Evolutionary conservation across 2,888 invertebrate species (phyloP).

Genomic region (Lasioglossum morio): DNA sequence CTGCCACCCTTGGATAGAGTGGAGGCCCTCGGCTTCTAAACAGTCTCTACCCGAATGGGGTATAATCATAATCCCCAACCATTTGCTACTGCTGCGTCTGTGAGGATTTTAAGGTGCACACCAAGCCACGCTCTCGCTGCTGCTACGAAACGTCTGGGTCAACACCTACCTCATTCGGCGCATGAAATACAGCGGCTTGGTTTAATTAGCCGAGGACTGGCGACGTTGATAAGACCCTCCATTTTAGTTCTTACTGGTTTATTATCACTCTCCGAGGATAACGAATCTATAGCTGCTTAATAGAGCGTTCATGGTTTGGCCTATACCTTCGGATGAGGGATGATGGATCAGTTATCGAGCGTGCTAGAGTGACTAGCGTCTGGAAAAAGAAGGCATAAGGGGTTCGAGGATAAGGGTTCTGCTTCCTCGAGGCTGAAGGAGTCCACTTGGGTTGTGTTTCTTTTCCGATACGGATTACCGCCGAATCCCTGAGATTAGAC

Average conservation of each 20-base stretch:
- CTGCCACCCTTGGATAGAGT: neutral
- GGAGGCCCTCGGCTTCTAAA: neutral
- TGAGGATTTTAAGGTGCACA: neutral
- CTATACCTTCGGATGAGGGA: neutral
- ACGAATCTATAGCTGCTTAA: neutral
- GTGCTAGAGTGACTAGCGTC: neutral
- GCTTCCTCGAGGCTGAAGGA: neutral
- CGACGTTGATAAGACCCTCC: neutral
- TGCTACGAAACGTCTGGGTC: neutral
- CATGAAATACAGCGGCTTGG: slow-evolving; percentile 1
- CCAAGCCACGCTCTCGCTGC: neutral
- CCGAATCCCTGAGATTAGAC: neutral
- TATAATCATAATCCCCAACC: neutral
- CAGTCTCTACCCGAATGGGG: neutral
- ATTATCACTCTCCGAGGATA: neutral
- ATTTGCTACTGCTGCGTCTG: neutral
- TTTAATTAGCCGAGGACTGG: slow-evolving; percentile 7
- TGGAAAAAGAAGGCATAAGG: neutral
- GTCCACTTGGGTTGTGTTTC: neutral
- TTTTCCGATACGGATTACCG: neutral
- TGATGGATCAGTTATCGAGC: neutral
- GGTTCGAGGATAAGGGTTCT: neutral
- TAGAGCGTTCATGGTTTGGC: neutral
- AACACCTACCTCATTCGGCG: neutral
- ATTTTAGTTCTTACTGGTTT: neutral